A percentile compares a stretch with the other conserved stretches of the same genome.
phyloP scores from a whole-genome alignment of 2,113 vertebrate genomes.

The Pluvianellus socialis region DNA sequence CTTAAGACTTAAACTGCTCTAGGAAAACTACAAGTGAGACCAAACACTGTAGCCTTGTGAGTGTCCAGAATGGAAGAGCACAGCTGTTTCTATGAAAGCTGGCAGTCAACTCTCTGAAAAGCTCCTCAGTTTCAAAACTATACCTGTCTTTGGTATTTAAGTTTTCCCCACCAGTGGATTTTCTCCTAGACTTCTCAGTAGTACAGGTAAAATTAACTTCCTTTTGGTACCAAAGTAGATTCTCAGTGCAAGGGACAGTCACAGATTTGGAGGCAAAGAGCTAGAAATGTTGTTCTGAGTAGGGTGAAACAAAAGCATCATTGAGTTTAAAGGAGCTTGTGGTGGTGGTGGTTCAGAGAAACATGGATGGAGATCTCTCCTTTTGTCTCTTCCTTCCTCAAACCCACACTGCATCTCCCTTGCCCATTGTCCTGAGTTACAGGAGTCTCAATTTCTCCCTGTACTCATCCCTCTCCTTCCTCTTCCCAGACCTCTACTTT shows the following conservation, averaged over 20 bases:
- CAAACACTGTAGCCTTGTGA: background rate
- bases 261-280: background rate
- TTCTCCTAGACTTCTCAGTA: background rate
- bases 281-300: background rate
- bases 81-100: background rate
- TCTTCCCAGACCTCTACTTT: background rate
- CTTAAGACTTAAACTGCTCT: background rate
- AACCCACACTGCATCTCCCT: background rate
- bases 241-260: background rate
- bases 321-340: background rate
- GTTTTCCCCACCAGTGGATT: background rate
- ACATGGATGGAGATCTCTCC: background rate
- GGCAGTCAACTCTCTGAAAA: background rate
- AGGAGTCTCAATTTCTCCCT: background rate
- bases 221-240: background rate
- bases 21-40: background rate
- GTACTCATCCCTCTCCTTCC: background rate
- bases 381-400: background rate
- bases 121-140: background rate
- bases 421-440: background rate
- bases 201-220: background rate
- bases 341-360: background rate
- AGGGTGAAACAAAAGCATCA: background rate
- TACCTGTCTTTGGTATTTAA: background rate
- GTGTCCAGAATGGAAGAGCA: background rate